These are phyloP conservation scores for Ceyx melanurus DNA, from an alignment of 2,113 vertebrate genomes.

Conservation along the genomic window DNA sequence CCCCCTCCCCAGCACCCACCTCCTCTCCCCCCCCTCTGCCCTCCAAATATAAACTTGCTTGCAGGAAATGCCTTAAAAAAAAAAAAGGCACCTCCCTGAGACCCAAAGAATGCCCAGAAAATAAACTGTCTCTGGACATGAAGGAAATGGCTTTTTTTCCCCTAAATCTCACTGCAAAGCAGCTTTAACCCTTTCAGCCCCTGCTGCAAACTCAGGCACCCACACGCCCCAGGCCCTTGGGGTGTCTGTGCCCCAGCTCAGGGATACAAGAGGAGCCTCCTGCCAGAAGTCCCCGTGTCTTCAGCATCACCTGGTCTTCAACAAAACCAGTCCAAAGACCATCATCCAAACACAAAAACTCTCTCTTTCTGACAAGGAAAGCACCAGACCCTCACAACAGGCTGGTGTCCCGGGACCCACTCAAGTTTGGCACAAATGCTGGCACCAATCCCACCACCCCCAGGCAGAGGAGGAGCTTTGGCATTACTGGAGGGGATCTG, in stretches of 20 bases:
- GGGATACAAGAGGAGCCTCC: fast-evolving
- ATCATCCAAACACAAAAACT: neutral
- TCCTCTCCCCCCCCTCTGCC: slow-evolving; percentile 38
- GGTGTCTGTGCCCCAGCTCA: fast-evolving
- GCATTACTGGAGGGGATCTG: neutral
- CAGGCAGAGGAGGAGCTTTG: neutral
- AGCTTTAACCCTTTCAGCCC: slow-evolving; percentile 33
- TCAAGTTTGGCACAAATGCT: fast-evolving
- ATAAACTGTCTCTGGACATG: slow-evolving; percentile 70
- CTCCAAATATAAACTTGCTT: slow-evolving; percentile 76
- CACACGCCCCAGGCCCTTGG: fast-evolving
- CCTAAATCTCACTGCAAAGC: neutral
- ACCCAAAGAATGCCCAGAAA: slow-evolving; percentile 67
- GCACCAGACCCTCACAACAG: fast-evolving
- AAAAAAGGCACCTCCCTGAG: slow-evolving; percentile 63
- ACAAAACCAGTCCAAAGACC: neutral
- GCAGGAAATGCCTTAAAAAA: slow-evolving; percentile 78
- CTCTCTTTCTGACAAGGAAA: neutral
- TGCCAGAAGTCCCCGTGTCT: neutral
- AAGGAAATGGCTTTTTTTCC: slow-evolving; percentile 59
- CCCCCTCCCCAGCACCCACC: slow-evolving; percentile 32
- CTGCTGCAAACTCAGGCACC: neutral
- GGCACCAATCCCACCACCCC: neutral
- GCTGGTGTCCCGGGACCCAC: neutral
- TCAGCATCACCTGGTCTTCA: fast-evolving